Evolutionary conservation across 2,888 invertebrate genomes (phyloP).

Genomic region (Platerodrilus igneus): DNA sequence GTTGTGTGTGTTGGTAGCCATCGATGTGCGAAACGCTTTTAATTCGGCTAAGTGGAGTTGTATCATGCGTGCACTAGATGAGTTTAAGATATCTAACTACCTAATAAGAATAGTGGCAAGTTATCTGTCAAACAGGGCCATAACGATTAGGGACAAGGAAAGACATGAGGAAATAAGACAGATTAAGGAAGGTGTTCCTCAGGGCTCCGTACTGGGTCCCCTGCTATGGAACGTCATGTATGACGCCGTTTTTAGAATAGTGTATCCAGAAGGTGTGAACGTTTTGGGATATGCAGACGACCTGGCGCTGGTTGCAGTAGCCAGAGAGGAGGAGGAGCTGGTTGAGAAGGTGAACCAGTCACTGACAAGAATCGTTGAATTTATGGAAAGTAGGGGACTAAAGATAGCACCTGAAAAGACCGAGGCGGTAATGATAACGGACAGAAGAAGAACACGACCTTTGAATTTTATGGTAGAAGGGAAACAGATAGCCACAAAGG

Average conservation of each 20-base stretch:
- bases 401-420: too few relatives aligned
- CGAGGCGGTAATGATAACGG: too few relatives aligned
- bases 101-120: not conserved
- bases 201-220: constrained; percentile 5
- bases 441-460: too few relatives aligned
- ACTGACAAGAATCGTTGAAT: too few relatives aligned
- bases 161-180: not conserved
- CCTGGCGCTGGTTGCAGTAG: not conserved
- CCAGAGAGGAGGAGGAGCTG: too few relatives aligned
- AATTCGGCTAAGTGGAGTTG: not conserved
- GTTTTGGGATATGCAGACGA: not conserved
- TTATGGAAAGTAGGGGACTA: too few relatives aligned
- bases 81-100: not conserved
- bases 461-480: too few relatives aligned
- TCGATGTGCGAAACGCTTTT: not conserved
- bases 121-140: not conserved
- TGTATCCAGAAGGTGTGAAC: not conserved
- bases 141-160: not conserved
- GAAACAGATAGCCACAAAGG: too few relatives aligned
- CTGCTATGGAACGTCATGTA: constrained; percentile 4
- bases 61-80: not conserved
- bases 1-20: not conserved
- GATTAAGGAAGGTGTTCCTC: not conserved
- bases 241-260: not conserved
- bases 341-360: too few relatives aligned